A percentile compares a stretch with the other conserved stretches of the same genome.
These are phyloP conservation scores for Hipposideros larvatus DNA, from an alignment of 2,797 vertebrate genomes.

Conservation along the genomic window DNA sequence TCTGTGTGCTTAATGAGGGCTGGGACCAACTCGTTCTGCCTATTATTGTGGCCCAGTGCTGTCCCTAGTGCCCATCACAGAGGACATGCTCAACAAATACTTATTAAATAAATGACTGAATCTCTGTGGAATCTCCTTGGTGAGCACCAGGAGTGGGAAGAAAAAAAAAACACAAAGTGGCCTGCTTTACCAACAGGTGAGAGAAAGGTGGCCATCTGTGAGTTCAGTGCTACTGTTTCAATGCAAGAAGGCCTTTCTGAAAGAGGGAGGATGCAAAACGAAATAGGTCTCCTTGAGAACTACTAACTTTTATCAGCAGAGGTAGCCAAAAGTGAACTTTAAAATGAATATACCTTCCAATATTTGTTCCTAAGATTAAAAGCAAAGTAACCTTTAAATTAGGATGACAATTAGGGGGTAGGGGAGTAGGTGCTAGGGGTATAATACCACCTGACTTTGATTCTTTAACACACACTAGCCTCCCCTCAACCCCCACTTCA, in stretches of 20 bases:
- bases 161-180: neutral
- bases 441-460: neutral
- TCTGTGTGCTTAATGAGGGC: neutral
- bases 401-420: neutral
- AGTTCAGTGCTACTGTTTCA: constrained; percentile 8
- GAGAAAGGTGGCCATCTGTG: neutral
- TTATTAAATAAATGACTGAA: neutral
- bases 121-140: neutral
- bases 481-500: neutral
- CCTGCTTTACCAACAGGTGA: neutral
- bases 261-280: neutral
- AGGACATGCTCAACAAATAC: neutral
- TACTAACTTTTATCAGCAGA: constrained; percentile 3
- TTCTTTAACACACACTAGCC: neutral
- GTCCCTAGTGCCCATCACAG: neutral
- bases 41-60: neutral
- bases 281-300: neutral
- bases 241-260: neutral
- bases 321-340: neutral
- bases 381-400: neutral
- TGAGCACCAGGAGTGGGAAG: neutral
- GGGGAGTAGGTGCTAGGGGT: neutral
- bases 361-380: neutral
- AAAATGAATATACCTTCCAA: neutral
- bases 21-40: neutral